phyloP scores from a whole-genome alignment of 2,888 invertebrate species.

The Perdita meconis region DNA sequence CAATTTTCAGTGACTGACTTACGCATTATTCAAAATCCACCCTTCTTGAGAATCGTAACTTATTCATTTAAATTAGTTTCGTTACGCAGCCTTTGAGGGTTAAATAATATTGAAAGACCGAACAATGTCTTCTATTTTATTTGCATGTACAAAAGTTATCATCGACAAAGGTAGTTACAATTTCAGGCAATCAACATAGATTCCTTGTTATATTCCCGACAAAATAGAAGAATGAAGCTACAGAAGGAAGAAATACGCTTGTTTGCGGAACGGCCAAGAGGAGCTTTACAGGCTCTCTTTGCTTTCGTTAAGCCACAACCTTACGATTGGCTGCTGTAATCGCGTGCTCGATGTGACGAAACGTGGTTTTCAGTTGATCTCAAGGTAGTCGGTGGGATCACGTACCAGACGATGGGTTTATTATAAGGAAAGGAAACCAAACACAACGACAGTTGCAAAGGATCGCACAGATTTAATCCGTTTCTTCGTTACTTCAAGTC shows the following conservation, averaged over 20 bases:
- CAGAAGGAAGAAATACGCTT: neutral
- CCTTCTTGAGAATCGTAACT: no score
- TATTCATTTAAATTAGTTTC: no score
- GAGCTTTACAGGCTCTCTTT: slow-evolving; percentile 62
- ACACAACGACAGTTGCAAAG: slow-evolving; percentile 22
- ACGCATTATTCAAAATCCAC: no score
- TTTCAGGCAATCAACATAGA: no score
- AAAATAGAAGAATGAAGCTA: neutral
- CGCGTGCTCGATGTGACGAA: slow-evolving; percentile 65
- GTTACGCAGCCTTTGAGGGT: no score
- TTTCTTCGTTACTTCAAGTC: slow-evolving; percentile 7
- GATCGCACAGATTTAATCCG: slow-evolving; percentile 30
- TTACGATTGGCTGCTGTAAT: slow-evolving; percentile 63
- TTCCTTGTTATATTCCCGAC: no score
- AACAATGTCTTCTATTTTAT: no score
- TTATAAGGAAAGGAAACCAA: slow-evolving; percentile 52
- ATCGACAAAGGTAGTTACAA: no score
- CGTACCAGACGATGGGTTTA: slow-evolving; percentile 68
- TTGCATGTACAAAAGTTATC: neutral
- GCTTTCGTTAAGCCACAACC: slow-evolving; percentile 63
- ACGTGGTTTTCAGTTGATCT: slow-evolving; percentile 73
- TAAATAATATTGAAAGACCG: no score
- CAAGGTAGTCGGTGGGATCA: slow-evolving; percentile 68
- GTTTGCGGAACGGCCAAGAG: slow-evolving; percentile 52
- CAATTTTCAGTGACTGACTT: no score